Base-by-base conservation (phyloP, 2,888 invertebrate genomes). In the Trissoscelio sp. region DNA sequence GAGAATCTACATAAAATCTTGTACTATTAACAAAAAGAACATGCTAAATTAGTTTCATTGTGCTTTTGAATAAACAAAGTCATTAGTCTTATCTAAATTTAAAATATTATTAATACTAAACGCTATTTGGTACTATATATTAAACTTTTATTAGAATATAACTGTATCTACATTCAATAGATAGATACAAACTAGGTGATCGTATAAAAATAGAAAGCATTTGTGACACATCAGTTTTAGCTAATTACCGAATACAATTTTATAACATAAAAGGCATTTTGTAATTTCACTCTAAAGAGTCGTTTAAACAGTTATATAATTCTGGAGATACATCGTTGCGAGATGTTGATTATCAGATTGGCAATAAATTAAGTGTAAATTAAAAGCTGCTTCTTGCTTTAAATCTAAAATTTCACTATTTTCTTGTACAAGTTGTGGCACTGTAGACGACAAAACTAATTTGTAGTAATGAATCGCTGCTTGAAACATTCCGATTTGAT, bases 401-500 rank as follows among this genome's bases (percentile, higher is more conserved):
- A 98, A 92, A 89, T 96, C 95, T 72, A 96, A 91, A 20, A 92
- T 89, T n/a, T 94, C 92, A 64, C 93, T 92, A 88, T 95, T 92
- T 37, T 94, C 90, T 67, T 93, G 93, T 81, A 93, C 91, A 7
- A 94, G 85, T 22, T 93, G 92, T 44, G 92, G 91, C 3, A 89
- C 89, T 77, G 92, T 92, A 18, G 83, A 70, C 11, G 94, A 92
- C 57, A 99, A 92, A 0, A 96, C 97, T 89, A 94, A 94, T 89
- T 97, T 95, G 91, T 98, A 99, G 91, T 96, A 97, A 88, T 96
- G 94, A 78, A 96, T 93, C 0, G 98, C 98, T 83, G 96, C 92
- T 85, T 96, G 94, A 83, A 95, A 92, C 16, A 97, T 92, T 62
- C 96, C 96, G 22, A 97, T 92, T 92, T 97, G 97, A 89, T 98